phyloP scores from a whole-genome alignment of 1,140 invertebrate species.

The Apis florea region DNA sequence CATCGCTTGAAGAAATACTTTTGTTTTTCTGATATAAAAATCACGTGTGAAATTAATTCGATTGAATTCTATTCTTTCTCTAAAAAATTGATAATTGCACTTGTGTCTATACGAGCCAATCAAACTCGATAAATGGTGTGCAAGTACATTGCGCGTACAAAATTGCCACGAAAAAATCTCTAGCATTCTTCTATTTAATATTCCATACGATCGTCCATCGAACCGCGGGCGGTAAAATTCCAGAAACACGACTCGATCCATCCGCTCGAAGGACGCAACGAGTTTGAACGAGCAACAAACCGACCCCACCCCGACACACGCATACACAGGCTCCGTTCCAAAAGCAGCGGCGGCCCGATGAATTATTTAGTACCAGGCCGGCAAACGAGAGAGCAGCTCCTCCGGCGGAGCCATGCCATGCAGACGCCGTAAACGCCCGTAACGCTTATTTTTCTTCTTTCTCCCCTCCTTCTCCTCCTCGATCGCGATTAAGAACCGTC shows the following conservation, averaged over 20 bases:
- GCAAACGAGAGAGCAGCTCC: conserved; percentile 10
- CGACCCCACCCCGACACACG: background rate
- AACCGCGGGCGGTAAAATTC: background rate
- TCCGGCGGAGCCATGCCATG: background rate
- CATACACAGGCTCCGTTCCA: background rate
- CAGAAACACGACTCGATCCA: background rate
- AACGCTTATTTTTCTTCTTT: background rate
- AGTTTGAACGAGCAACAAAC: background rate
- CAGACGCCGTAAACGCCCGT: conserved; percentile 7
- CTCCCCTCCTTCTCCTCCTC: background rate
- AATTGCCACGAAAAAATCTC: no score
- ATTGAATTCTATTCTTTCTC: no score
- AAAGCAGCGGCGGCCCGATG: conserved; percentile 5
- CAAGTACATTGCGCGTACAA: no score
- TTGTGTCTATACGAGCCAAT: no score
- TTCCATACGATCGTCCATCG: background rate
- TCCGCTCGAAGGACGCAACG: background rate
- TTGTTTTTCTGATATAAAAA: no score
- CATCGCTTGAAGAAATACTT: no score
- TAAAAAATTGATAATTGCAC: no score
- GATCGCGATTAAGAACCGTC: conserved; percentile 21
- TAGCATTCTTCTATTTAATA: no score
- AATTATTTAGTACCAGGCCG: conserved; percentile 28
- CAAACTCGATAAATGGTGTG: no score
- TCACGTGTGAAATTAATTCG: no score